Base-by-base conservation (phyloP, 2,113 vertebrate species). In the Elaphurus davidianus region DNA sequence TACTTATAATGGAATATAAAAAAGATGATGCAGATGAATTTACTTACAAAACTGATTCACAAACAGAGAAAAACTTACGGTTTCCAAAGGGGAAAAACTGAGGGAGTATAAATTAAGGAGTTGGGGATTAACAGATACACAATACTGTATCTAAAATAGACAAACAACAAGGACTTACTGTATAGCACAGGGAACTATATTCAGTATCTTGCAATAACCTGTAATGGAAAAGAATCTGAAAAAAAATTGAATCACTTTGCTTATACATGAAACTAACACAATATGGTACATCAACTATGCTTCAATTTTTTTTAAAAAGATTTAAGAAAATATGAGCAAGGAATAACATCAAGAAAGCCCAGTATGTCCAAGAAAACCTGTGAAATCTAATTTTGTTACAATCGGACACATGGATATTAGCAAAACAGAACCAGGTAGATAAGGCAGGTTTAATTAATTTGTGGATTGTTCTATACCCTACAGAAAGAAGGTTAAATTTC, bases 261-360 rank as follows among this genome's bases (percentile, higher is more conserved):
- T 82, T 52, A 52, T n/a, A 50, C 47, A 30, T 81, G 28, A 81
- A 33, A 50, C 28, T 50, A 81, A 52, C 78, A 82, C 79, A 82
- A 54, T n/a, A 54, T n/a, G 12, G 30, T 54, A 82, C n/a, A 54
- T 82, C 79, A 82, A 54, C 30, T 82, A 54, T n/a, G 19, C 50
- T 54, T 54, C 79, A n/a, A 54, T 43, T 40, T 43, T 25, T 33
- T 3, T 0, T 1, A 50, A 78, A 81, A 62, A 79, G 28, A 93
- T 47, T 96, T 40, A 93, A 64, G 17, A 17, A 97, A 87, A 84
- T 50, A 82, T 67, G 17, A 87, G 43, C 9, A 71, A 94, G 21
- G 30, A 81, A n/a, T 87, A 60, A 95, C 83, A 76, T 95, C 79
- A 81, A 67, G 57, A 97, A 97, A 95, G 14, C n/a, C 94, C 47